Evolutionary conservation across 2,888 invertebrate species (phyloP).

Genomic region (Achlya flavicornis): DNA sequence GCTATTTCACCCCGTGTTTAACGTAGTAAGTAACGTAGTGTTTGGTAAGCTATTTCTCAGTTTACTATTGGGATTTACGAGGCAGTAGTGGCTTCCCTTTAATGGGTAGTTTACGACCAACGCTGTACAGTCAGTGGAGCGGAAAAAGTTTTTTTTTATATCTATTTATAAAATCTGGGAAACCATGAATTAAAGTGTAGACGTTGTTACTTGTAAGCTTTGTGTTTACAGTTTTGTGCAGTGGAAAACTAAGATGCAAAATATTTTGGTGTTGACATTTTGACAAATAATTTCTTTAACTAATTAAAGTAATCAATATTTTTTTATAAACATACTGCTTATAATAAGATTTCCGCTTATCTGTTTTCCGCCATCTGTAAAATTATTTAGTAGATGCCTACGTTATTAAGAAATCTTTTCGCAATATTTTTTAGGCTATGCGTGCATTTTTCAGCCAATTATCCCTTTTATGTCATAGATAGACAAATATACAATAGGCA

Average conservation of each 20-base stretch:
- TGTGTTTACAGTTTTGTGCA: neutral
- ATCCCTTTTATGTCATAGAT: too few relatives aligned
- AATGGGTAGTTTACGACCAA: conserved; percentile 33
- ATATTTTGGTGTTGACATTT: neutral
- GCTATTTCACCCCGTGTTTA: conserved; percentile 19
- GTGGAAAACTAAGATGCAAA: neutral
- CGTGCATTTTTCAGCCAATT: too few relatives aligned
- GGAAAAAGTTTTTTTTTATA: conserved; percentile 24
- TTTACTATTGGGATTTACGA: conserved; percentile 30
- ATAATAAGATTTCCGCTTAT: too few relatives aligned
- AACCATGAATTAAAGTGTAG: neutral
- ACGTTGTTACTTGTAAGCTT: neutral
- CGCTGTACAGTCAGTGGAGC: conserved; percentile 25
- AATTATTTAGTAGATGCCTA: too few relatives aligned
- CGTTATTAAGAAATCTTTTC: too few relatives aligned
- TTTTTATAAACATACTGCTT: too few relatives aligned
- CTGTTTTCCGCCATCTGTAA: too few relatives aligned
- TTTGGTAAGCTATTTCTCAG: conserved; percentile 18
- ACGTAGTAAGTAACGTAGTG: conserved; percentile 10
- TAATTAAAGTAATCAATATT: too few relatives aligned
- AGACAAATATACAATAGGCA: too few relatives aligned
- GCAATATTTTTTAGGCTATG: too few relatives aligned
- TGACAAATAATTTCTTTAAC: too few relatives aligned
- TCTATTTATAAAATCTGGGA: conserved; percentile 18
- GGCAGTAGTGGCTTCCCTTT: conserved; percentile 27